Evolutionary conservation across 1,140 invertebrate genomes (phyloP).

Genomic region (Hyposmocoma kahamanoa): DNA sequence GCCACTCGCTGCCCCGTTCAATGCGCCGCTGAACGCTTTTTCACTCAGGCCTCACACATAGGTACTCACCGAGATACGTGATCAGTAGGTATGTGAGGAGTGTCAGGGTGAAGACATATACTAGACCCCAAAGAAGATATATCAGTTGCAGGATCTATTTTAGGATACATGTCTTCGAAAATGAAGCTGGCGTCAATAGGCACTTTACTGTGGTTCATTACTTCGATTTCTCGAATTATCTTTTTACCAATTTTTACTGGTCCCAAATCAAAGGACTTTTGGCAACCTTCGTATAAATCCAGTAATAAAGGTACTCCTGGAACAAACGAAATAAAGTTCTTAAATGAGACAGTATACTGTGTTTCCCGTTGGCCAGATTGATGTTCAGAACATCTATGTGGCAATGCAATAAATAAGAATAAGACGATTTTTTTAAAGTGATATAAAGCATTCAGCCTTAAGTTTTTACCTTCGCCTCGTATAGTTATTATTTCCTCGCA

Average conservation of each 20-base stretch:
- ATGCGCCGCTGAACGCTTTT: too few relatives aligned
- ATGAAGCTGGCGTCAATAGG: conserved; percentile 51
- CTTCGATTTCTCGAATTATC: conserved; percentile 51
- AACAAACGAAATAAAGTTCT: conserved; percentile 8
- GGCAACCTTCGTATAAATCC: conserved; percentile 61
- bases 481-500: conserved; percentile 58
- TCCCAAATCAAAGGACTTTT: conserved; percentile 60
- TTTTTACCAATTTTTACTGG: conserved; percentile 58
- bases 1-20: too few relatives aligned
- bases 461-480: conserved; percentile 51
- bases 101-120: conserved; percentile 36
- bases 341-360: too few relatives aligned
- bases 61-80: conserved; percentile 38
- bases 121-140: conserved; percentile 49
- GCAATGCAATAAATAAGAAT: too few relatives aligned
- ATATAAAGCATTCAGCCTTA: neutral
- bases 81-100: conserved; percentile 11
- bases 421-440: too few relatives aligned
- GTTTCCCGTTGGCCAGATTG: too few relatives aligned
- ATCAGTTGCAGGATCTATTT: conserved; percentile 35
- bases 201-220: conserved; percentile 65
- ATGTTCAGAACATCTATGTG: too few relatives aligned
- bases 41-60: too few relatives aligned
- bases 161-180: conserved; percentile 49
- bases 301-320: conserved; percentile 53